These are phyloP conservation scores for Lapara coniferarum DNA, from an alignment of 2,888 invertebrate species.

Conservation along the genomic window DNA sequence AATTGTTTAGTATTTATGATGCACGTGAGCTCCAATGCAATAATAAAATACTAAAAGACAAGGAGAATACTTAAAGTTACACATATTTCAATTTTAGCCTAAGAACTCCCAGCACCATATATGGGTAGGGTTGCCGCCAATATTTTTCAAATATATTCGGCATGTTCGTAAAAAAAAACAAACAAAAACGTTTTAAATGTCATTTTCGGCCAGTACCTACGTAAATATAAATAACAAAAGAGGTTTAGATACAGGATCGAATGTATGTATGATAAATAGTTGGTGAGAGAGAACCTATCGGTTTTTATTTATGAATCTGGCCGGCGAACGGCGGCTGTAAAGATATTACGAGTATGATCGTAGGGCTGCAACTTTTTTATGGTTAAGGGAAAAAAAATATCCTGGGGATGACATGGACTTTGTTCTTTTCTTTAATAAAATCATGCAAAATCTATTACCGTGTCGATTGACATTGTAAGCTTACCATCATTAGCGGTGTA, in stretches of 20 bases:
- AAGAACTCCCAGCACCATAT: background rate
- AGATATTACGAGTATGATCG: conserved; percentile 1
- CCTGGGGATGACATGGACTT: too few species aligned
- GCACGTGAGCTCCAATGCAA: too few species aligned
- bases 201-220: background rate
- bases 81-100: background rate
- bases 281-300: background rate
- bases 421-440: too few species aligned
- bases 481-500: too few species aligned
- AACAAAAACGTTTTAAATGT: too few species aligned
- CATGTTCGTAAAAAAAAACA: background rate
- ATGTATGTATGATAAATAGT: conserved; percentile 2
- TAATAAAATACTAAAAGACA: too few species aligned
- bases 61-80: too few species aligned
- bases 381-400: too few species aligned
- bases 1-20: too few species aligned
- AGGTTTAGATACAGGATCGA: background rate
- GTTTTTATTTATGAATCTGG: background rate
- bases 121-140: background rate
- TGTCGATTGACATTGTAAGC: too few species aligned
- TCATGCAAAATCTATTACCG: too few species aligned
- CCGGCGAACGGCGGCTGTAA: conserved; percentile 3
- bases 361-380: background rate
- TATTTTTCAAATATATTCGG: background rate
- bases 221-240: background rate